Base-by-base conservation (phyloP, 2,888 invertebrate species). In the Hypsopygia costalis region DNA sequence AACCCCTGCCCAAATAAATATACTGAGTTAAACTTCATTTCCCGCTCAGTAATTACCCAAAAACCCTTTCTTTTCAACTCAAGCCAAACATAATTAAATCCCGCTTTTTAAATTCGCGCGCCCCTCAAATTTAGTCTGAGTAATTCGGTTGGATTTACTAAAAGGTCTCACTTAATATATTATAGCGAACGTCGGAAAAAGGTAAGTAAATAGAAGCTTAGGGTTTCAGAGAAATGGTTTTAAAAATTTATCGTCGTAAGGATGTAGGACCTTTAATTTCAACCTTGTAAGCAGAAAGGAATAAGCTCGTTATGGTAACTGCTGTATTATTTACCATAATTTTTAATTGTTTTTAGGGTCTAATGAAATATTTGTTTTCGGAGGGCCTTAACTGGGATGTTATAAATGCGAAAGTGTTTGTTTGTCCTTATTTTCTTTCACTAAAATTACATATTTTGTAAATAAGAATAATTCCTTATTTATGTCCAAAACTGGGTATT, bases 91-190 rank as follows among this genome's bases (percentile, higher is more conserved):
- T 65, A 67, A 68, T 64, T 65, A 65, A 68, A 61, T 54, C 52
- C 48, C 47, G 57, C 60, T 58, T 58, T 55, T 51, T 58, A 62
- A 58, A 56, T 60, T 56, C 6, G 25, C 53, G 36, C 51, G 50
- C 44, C 59, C 59, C 61, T 55, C 48, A 46, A 55, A 64, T 57
- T 61, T 55, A 58, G 62, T 56, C 62, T 48, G 57, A 65, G 69
- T 66, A 78, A 73, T 75, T 76, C 64, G 58, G 67, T 64, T 65
- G 72, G 72, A 71, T 73, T 78, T 73, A 46, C 58, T 51, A 70
- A 76, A 70, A 73, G 67, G 66, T 61, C 61, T 62, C 62, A 59
- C 60, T 68, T 69, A 73, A 78, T 78, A 69, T 65, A 74, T 77
- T 73, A 68, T 67, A 62, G 59, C 54, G 58, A 54, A 53, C 43